Evolutionary conservation across 2,113 vertebrate genomes (phyloP).

Genomic region (Brachypodius melanocephalos): DNA sequence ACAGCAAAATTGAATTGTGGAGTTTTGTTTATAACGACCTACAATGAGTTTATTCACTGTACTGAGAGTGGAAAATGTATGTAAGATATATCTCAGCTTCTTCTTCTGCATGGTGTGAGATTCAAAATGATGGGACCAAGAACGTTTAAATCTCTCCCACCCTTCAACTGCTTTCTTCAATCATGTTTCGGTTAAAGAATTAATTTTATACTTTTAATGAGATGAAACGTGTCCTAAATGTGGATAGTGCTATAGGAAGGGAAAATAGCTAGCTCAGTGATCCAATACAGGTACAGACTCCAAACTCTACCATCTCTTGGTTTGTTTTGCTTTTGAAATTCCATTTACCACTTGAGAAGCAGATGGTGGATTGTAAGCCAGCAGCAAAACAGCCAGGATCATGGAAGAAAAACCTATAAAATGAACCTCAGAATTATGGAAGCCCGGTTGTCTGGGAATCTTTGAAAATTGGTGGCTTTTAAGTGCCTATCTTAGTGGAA

Average conservation of each 20-base stretch:
- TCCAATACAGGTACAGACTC: background rate
- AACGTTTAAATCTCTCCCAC: background rate
- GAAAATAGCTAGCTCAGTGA: background rate
- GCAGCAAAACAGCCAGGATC: background rate
- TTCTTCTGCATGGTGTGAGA: slow-evolving; percentile 6
- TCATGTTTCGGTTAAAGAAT: slow-evolving; percentile 25
- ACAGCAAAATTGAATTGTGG: background rate
- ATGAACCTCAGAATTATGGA: background rate
- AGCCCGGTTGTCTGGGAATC: background rate
- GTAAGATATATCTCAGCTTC: background rate
- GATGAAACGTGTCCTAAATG: background rate
- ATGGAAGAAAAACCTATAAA: background rate
- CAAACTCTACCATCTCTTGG: background rate
- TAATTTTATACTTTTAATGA: background rate
- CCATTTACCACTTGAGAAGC: background rate
- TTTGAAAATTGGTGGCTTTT: background rate
- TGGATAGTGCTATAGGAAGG: background rate
- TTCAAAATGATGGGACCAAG: slow-evolving; percentile 40
- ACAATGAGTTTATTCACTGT: slow-evolving; percentile 5
- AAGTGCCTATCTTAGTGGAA: background rate
- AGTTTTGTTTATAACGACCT: slow-evolving; percentile 30
- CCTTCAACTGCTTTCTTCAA: background rate
- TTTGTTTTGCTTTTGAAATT: background rate
- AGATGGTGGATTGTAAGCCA: background rate
- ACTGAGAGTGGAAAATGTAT: background rate